These are phyloP conservation scores for Rhopalosiphum padi DNA, from an alignment of 1,140 invertebrate genomes.

Conservation along the genomic window DNA sequence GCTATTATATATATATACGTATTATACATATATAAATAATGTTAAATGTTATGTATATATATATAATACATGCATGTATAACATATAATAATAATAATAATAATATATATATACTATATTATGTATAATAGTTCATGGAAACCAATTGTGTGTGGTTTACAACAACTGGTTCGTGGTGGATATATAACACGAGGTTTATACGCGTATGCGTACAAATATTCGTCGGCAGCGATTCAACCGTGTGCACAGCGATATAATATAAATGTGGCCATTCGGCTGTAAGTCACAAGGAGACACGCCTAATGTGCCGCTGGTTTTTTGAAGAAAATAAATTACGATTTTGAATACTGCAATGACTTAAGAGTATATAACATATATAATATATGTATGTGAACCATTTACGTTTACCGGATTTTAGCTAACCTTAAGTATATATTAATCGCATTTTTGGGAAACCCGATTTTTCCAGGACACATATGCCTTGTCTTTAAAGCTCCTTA, in stretches of 20 bases:
- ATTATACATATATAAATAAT: background rate
- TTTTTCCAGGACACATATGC: background rate
- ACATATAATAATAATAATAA: background rate
- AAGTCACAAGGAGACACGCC: background rate
- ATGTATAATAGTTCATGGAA: background rate
- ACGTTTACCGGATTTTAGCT: background rate
- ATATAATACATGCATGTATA: background rate
- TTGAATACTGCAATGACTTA: background rate
- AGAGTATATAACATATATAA: background rate
- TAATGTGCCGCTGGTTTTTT: background rate
- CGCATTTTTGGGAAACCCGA: background rate
- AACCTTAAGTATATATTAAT: background rate
- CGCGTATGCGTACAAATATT: background rate
- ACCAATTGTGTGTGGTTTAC: background rate
- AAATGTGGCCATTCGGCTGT: background rate
- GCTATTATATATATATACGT: background rate
- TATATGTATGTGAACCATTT: background rate
- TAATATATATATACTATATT: background rate
- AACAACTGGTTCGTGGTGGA: background rate
- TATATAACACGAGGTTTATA: background rate
- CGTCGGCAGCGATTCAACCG: background rate
- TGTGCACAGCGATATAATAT: background rate
- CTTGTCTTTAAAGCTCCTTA: background rate
- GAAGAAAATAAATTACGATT: background rate
- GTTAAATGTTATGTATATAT: background rate